Evolutionary conservation across 2,888 invertebrate species (phyloP).

Genomic region (Pomacea canaliculata): DNA sequence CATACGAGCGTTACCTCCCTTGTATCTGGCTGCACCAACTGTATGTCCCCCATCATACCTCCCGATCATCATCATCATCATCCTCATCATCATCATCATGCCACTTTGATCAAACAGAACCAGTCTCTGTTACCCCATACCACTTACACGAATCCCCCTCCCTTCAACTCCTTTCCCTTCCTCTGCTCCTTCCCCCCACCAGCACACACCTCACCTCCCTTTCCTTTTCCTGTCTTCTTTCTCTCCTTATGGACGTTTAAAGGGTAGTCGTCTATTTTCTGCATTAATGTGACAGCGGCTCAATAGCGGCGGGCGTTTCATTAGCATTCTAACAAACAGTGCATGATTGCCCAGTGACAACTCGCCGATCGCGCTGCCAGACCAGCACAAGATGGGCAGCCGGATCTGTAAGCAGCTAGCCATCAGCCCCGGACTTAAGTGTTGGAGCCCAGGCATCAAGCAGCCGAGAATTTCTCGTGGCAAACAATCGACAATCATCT

Average conservation of each 20-base stretch:
- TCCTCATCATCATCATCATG: too few relatives aligned
- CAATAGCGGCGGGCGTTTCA: conserved; percentile 13
- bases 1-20: too few relatives aligned
- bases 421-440: conserved; percentile 1
- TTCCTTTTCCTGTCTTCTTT: background rate
- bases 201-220: background rate
- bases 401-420: background rate
- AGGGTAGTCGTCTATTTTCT: conserved; percentile 20
- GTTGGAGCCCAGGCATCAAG: background rate
- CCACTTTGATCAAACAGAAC: too few relatives aligned
- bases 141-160: background rate
- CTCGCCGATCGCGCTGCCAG: conserved; percentile 3
- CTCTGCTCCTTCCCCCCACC: background rate
- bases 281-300: conserved; percentile 24
- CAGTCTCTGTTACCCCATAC: too few relatives aligned
- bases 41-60: too few relatives aligned
- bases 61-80: too few relatives aligned
- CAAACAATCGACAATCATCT: conserved; percentile 4
- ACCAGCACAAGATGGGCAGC: background rate
- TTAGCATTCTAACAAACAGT: conserved; percentile 28
- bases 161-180: background rate
- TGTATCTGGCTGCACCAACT: too few relatives aligned
- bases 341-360: conserved; percentile 24
- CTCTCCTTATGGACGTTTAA: conserved; percentile 2
- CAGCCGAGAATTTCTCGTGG: background rate